Conservation (phyloP, 2,888 invertebrate species). For the Actias luna region DNA sequence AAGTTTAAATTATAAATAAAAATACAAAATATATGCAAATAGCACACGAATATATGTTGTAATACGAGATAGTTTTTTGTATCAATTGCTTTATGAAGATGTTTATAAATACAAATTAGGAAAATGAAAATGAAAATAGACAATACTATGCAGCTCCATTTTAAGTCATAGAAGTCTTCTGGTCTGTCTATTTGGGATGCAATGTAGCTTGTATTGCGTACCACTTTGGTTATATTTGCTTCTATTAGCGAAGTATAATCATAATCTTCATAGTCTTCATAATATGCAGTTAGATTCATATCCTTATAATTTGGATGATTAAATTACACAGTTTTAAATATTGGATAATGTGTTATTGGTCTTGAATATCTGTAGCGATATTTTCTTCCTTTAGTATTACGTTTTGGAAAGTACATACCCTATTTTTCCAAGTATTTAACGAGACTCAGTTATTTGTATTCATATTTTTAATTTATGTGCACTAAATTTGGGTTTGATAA, state of each 20-base stretch:
- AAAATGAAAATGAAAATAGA: neutral
- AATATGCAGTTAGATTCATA: neutral
- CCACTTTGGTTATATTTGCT: neutral
- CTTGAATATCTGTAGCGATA: neutral
- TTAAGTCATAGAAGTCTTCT: neutral
- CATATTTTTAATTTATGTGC: neutral
- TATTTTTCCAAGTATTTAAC: neutral
- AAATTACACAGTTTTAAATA: too few relatives aligned
- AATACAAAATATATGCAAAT: constrained; percentile 12
- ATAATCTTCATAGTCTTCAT: neutral
- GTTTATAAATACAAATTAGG: constrained; percentile 1
- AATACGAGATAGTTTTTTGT: constrained; percentile 25
- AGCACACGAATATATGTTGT: constrained; percentile 25
- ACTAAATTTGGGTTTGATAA: neutral
- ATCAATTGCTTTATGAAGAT: constrained; percentile 20
- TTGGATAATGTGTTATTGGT: neutral
- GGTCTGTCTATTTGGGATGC: constrained; percentile 1
- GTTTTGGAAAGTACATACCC: neutral
- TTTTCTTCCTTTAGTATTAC: neutral
- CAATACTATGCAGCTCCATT: neutral
- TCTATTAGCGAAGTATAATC: neutral
- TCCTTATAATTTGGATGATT: neutral
- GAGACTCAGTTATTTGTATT: neutral
- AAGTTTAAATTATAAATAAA: constrained; percentile 8
- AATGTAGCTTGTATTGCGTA: constrained; percentile 1